Base-by-base conservation (phyloP, 2,113 vertebrate genomes). In the Bettongia penicillata region DNA sequence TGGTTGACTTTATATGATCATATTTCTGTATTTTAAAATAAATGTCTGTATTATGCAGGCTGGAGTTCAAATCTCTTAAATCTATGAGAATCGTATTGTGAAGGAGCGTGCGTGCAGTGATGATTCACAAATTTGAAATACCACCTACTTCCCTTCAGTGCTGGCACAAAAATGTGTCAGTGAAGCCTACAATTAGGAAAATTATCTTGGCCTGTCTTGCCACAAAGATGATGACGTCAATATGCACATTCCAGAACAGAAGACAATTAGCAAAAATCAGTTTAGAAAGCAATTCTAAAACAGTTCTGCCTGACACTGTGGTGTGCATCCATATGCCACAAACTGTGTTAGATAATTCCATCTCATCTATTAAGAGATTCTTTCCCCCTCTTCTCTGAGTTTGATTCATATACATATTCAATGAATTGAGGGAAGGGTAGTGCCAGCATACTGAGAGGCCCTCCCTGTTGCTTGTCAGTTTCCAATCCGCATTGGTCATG, bases 121-220 rank as follows among this genome's bases (percentile, higher is more conserved):
- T 98, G 95, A 98, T 90, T 98, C 97, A 98, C 89, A 96, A 68
- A 96, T 96, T 96, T 97, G 94, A 98, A 98, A 97, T 96, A 96
- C 97, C 94, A 96, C 96, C 97, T 96, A 93, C 95, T 97, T 91
- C 93, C 94, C 95, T 96, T 98, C 1, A 49, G 91, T 97, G 97
- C 95, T 95, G 90, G 96, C 93, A 97, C 89, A 91, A 96, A 84
- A 97, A 97, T 95, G 94, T 97, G 97, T 97, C 96, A 93, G 95
- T 89, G 96, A 96, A 97, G 97, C 92, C 96, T 98, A 91, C 92
- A 97, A 98, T 98, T 96, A 97, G 92, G 93, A 96, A 97, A 97
- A 98, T 94, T 97, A 95, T 93, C 96, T 96, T 95, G 53, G 93
- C 84, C 90, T 93, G 89, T 96, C 95, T 96, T 97, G 91, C 94